Evolutionary conservation across 2,113 vertebrate genomes (phyloP).

Genomic region (Protobothrops mucrosquamatus): DNA sequence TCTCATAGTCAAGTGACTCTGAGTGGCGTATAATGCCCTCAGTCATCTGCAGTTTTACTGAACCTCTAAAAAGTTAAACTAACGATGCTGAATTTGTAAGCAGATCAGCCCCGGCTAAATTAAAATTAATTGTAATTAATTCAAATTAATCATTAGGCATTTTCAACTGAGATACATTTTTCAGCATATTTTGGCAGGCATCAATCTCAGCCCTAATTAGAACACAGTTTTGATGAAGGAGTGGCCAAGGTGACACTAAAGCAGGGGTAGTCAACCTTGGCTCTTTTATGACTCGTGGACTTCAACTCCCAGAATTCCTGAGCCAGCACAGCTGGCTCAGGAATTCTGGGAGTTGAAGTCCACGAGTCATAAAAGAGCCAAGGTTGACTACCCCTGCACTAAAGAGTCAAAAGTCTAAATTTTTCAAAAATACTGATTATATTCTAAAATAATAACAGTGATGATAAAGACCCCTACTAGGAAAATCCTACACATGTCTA

Average conservation of each 20-base stretch:
- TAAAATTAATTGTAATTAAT: constrained; percentile 20
- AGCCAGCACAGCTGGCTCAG: too few relatives aligned
- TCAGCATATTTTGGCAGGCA: constrained; percentile 28
- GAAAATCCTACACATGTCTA: background rate
- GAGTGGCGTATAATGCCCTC: background rate
- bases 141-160: background rate
- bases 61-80: background rate
- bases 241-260: background rate
- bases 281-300: too few relatives aligned
- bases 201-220: constrained; percentile 28
- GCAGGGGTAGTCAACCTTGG: too few relatives aligned
- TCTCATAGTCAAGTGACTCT: background rate
- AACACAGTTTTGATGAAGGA: constrained; percentile 7
- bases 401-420: background rate
- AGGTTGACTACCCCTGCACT: background rate
- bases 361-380: too few relatives aligned
- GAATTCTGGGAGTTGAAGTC: too few relatives aligned
- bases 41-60: fast-evolving
- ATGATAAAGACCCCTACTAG: background rate
- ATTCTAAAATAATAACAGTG: background rate
- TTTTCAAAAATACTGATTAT: constrained; percentile 31
- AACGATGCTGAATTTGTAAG: background rate
- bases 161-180: constrained; percentile 24
- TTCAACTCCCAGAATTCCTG: too few relatives aligned
- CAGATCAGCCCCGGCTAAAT: constrained; percentile 19